Evolutionary conservation across 2,113 vertebrate species (phyloP), one percentile per base, ranked within the genome.

Genomic region (Phalacrocorax brasilianus): DNA sequence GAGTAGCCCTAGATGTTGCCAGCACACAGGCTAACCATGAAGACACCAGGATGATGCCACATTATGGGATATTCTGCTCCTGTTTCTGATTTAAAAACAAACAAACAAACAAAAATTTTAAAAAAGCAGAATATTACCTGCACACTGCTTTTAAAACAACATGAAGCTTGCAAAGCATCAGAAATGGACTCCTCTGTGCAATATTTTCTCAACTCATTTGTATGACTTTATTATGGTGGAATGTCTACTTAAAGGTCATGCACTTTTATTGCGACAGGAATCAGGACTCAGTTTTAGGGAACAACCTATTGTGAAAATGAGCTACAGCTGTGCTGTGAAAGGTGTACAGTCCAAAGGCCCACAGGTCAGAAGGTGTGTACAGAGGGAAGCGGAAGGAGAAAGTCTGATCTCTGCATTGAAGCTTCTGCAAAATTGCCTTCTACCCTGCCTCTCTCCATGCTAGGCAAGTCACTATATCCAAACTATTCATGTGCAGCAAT

Each of bases 41-140:
- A 62, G 24, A 62, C 27, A 49, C 5, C 7, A 72, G 23, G 12
- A 56, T 45, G n/a, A 55, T 47, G 66, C 5, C 53, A 68, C 11
- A 7, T 59, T n/a, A 16, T 28, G 49, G 20, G 35, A 52, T 61
- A 81, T 47, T 70, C 59, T 32, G 8, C 55, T 91, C 14, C 33
- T 52, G 4, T 44, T 74, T 62, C 68, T 45, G 14, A 52, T 45
- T 78, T 6, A 22, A 53, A 85, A 81, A 58, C 9, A 75, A 79
- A 28, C 2, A 13, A 88, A 20, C 5, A 5, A 23, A 0, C 0
- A 8, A 26, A 68, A 52, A 38, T 5, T 38, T 38, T 38, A 38
- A 44, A 35, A n/a, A 32, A 3, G 2, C 13, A 74, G 30, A 61
- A 19, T 32, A 56, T 49, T 71, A 89, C 15, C 28, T 47, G 15